These are phyloP conservation scores for Ophioninae sp. DNA, from an alignment of 2,888 invertebrate genomes.

Conservation along the genomic window DNA sequence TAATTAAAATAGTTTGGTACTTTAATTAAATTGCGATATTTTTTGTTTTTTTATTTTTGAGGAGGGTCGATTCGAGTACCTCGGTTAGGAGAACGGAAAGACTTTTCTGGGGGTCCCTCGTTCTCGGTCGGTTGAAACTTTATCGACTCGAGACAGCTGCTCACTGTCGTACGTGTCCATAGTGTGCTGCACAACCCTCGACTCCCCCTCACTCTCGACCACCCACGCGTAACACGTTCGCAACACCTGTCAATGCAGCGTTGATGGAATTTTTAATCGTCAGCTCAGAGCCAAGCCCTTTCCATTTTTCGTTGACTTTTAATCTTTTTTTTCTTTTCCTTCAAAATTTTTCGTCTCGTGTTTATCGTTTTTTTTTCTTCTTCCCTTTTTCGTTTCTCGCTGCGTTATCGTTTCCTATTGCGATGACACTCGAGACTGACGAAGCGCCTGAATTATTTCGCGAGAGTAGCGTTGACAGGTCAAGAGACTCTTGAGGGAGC, in stretches of 20 bases:
- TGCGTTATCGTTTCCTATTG: not conserved
- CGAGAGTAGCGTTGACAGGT: not conserved
- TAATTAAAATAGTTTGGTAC: not conserved
- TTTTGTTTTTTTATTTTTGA: constrained; percentile 4
- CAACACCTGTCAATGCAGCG: constrained; percentile 77
- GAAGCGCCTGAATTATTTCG: constrained; percentile 47
- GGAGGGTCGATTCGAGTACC: not conserved
- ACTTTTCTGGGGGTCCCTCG: not conserved
- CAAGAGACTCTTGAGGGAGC: not conserved
- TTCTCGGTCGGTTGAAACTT: constrained; percentile 66
- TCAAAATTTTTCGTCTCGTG: not conserved
- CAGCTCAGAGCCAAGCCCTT: constrained; percentile 49
- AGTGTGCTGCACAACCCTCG: no score
- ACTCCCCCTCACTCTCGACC: no score
- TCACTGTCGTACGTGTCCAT: no score
- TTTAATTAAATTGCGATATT: not conserved
- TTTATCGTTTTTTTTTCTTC: constrained; percentile 1
- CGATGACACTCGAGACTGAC: constrained; percentile 11
- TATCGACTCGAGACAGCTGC: constrained; percentile 73
- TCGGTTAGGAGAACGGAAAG: constrained; percentile 1
- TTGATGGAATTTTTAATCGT: constrained; percentile 79
- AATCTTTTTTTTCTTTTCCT: constrained; percentile 11
- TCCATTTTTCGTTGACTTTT: constrained; percentile 30
- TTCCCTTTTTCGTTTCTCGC: not conserved
- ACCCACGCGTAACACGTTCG: constrained; percentile 38